phyloP scores from a whole-genome alignment of 2,797 vertebrate genomes.

The Mormyrops attenuatus region DNA sequence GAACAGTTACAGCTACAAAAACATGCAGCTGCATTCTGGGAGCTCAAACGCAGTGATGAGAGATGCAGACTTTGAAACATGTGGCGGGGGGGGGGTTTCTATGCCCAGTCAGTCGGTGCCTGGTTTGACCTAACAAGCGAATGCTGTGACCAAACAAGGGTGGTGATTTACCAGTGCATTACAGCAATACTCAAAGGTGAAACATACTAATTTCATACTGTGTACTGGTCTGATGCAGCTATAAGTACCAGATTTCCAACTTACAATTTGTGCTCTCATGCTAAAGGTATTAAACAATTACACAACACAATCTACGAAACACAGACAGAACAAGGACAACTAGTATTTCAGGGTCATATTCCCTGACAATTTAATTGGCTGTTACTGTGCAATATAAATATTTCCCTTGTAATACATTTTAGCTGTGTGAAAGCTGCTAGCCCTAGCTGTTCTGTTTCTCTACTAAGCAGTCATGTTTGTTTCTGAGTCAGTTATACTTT shows the following conservation, averaged over 20 bases:
- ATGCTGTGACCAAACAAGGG: neutral
- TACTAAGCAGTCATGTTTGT: neutral
- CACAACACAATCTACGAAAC: neutral
- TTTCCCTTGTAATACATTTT: neutral
- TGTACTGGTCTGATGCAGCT: neutral
- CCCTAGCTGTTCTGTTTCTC: slow-evolving; percentile 19
- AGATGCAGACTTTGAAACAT: neutral
- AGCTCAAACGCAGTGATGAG: neutral
- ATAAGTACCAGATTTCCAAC: neutral
- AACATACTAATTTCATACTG: neutral
- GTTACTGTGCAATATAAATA: neutral
- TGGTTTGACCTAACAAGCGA: neutral
- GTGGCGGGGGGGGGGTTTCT: neutral
- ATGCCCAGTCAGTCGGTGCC: neutral
- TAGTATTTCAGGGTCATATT: neutral
- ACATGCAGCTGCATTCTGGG: neutral
- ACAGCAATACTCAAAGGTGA: neutral
- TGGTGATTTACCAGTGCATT: neutral
- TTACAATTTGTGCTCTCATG: neutral
- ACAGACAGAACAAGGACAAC: neutral
- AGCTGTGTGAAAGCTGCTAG: slow-evolving; percentile 24
- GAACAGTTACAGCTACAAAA: neutral
- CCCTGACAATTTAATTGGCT: neutral
- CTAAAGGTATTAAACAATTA: neutral
- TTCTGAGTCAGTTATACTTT: neutral